Evolutionary conservation across 2,888 invertebrate genomes (phyloP).

Genomic region (Entomobrya multifasciata): DNA sequence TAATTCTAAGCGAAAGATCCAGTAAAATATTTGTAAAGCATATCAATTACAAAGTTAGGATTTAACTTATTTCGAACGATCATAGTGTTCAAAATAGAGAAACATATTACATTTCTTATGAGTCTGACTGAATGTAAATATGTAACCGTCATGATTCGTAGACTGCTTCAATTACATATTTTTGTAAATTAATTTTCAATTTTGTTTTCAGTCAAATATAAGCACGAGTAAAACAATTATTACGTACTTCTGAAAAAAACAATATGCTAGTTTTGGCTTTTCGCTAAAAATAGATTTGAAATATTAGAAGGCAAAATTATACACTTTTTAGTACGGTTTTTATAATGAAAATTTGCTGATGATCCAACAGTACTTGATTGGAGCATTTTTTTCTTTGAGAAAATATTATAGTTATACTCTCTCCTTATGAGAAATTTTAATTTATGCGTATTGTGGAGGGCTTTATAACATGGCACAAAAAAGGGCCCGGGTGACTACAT

Average conservation of each 20-base stretch:
- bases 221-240: too few species aligned
- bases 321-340: constrained; percentile 16
- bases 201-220: neutral
- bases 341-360: neutral
- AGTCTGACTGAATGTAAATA: too few species aligned
- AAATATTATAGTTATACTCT: neutral
- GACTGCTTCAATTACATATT: too few species aligned
- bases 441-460: neutral
- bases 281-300: constrained; percentile 17
- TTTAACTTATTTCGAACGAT: too few species aligned
- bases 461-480: constrained; percentile 28
- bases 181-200: neutral
- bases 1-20: too few species aligned
- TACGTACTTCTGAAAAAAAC: too few species aligned
- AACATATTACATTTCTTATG: too few species aligned
- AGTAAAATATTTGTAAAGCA: too few species aligned
- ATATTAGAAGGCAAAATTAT: neutral
- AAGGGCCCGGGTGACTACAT: neutral
- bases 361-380: constrained; percentile 18
- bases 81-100: neutral
- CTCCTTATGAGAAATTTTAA: neutral
- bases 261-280: constrained; percentile 31
- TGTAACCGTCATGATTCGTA: neutral
- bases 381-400: constrained; percentile 23
- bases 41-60: too few species aligned